phyloP scores from a whole-genome alignment of 2,113 vertebrate genomes.

The Colinus virginianus region DNA sequence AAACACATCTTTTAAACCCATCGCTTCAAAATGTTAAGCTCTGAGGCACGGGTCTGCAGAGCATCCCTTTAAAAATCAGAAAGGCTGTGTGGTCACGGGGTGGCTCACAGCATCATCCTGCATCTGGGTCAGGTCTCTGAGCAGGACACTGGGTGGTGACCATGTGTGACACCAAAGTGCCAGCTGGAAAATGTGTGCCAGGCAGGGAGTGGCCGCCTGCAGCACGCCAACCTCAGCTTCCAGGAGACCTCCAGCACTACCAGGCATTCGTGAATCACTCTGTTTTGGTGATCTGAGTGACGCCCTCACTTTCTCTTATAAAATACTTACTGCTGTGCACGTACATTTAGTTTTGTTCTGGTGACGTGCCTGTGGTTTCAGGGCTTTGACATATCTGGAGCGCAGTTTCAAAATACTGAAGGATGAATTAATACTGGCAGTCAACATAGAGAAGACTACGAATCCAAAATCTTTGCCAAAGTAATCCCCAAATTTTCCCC shows the following conservation, averaged over 20 bases:
- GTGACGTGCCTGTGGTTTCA: conserved; percentile 45
- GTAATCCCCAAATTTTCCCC: conserved; percentile 56
- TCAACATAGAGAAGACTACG: conserved; percentile 29
- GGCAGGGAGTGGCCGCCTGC: not conserved
- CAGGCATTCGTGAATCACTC: not conserved
- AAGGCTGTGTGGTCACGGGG: too few relatives aligned
- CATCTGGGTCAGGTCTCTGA: not conserved
- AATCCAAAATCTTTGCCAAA: conserved; percentile 55
- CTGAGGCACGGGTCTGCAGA: accelerated
- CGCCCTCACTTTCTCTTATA: not conserved
- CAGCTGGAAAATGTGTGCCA: not conserved
- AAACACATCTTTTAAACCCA: not conserved
- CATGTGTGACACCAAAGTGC: not conserved
- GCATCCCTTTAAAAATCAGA: not conserved
- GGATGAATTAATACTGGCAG: conserved; percentile 47
- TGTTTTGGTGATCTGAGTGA: not conserved
- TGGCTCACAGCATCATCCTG: too few relatives aligned
- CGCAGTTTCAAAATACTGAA: conserved; percentile 22
- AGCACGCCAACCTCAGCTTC: not conserved
- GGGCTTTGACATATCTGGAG: conserved; percentile 35
- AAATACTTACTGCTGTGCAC: not conserved
- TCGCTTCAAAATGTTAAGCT: not conserved
- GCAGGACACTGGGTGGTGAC: accelerated
- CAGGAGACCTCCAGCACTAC: not conserved
- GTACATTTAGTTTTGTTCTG: not conserved